Evolutionary conservation across 2,113 vertebrate genomes (phyloP).

Genomic region (Phoenicopterus ruber): DNA sequence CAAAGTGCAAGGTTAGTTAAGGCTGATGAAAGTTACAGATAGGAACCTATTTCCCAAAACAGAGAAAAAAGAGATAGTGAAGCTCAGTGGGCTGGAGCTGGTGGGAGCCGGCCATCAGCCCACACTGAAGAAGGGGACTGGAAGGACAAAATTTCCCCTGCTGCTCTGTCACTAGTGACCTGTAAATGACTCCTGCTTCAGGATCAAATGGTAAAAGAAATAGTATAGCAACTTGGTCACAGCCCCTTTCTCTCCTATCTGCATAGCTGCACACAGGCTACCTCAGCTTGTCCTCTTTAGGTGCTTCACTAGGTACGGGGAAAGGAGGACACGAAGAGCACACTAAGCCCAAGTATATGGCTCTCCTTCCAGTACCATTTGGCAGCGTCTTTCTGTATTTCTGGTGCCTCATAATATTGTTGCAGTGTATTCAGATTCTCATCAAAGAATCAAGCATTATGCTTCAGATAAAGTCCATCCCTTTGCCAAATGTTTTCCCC

Average conservation of each 20-base stretch:
- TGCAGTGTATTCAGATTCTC: not conserved
- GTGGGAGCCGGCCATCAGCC: not conserved
- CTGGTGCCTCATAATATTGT: not conserved
- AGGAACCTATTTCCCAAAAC: not conserved
- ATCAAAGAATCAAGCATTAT: not conserved
- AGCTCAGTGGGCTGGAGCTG: not conserved
- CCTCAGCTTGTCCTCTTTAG: not conserved
- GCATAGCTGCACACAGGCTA: not conserved
- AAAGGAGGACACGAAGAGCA: not conserved
- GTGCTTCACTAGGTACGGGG: not conserved
- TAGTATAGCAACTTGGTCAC: not conserved
- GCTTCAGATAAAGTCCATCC: not conserved
- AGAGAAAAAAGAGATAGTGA: not conserved
- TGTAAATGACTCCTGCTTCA: not conserved
- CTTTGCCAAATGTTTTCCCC: not conserved
- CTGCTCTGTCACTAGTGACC: not conserved
- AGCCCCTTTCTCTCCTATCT: not conserved
- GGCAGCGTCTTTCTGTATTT: not conserved
- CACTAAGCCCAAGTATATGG: not conserved
- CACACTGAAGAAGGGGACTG: not conserved
- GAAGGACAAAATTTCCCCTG: not conserved
- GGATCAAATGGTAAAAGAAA: not conserved
- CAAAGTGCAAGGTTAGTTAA: not conserved
- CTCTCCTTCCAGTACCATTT: not conserved
- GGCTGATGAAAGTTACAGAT: not conserved